Percentiles rank a stretch among this genome's conserved stretches.
Evolutionary conservation across 2,888 invertebrate genomes (phyloP).

Genomic region (Drosophila sordidula): DNA sequence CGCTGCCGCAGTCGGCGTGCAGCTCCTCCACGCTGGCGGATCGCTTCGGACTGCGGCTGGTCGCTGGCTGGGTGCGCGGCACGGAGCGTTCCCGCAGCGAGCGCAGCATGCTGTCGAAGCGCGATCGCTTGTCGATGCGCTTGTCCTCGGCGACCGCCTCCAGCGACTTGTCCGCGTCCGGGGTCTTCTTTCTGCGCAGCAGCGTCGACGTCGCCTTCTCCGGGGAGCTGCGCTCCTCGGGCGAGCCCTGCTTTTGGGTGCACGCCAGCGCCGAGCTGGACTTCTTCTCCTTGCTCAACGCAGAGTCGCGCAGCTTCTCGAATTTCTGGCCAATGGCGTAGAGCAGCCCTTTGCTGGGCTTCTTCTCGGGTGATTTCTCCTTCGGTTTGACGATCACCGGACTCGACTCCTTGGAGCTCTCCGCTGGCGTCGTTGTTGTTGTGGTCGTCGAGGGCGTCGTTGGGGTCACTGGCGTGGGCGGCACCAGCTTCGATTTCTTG

Average conservation of each 20-base stretch:
- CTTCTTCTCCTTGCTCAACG: slow-evolving; percentile 85
- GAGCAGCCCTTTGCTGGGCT: slow-evolving; percentile 87
- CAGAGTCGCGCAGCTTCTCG: slow-evolving; percentile 88
- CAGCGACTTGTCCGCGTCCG: slow-evolving; percentile 41
- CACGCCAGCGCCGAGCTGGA: slow-evolving; percentile 49
- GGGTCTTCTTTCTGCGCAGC: slow-evolving; percentile 85
- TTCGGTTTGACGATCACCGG: slow-evolving; percentile 71
- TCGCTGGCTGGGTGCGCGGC: slow-evolving; percentile 86
- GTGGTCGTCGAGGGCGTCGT: slow-evolving; percentile 72
- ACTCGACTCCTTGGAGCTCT: slow-evolving; percentile 82
- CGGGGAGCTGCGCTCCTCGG: slow-evolving; percentile 54
- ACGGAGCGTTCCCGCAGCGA: slow-evolving; percentile 89
- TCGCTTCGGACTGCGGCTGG: slow-evolving; percentile 88
- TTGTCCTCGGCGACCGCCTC: slow-evolving; percentile 56
- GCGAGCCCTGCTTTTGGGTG: slow-evolving; percentile 75
- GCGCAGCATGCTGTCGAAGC: slow-evolving; percentile 87
- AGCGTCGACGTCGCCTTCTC: slow-evolving; percentile 78
- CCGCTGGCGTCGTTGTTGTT: slow-evolving; percentile 58
- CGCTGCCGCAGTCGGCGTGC: slow-evolving; percentile 75
- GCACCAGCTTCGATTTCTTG: slow-evolving; percentile 80
- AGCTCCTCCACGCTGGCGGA: slow-evolving; percentile 91
- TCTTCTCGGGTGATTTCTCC: slow-evolving; percentile 87
- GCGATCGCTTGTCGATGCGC: slow-evolving; percentile 84
- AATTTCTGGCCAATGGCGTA: slow-evolving; percentile 92
- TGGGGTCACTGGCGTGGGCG: slow-evolving; percentile 72